Evolutionary conservation across 1,140 invertebrate genomes (phyloP).

Genomic region (Hesperophylax magnus): DNA sequence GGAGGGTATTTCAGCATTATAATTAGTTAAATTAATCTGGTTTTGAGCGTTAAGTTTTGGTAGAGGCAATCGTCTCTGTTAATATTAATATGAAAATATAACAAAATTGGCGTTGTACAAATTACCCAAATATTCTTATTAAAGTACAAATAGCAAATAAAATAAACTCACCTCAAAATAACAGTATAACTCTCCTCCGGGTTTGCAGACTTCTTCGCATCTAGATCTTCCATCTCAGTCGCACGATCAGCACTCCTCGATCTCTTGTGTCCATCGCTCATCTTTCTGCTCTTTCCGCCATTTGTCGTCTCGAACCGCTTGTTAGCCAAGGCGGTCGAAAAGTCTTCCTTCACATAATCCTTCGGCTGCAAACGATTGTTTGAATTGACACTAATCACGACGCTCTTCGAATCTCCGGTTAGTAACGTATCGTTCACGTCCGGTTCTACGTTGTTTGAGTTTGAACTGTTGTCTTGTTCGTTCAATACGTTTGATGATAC

Average conservation of each 20-base stretch:
- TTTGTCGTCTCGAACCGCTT: conserved; percentile 4
- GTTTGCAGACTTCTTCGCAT: conserved; percentile 65
- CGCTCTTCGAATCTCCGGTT: conserved; percentile 62
- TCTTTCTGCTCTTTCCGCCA: conserved; percentile 12
- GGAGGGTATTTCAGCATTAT: too few species aligned
- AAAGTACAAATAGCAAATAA: conserved; percentile 31
- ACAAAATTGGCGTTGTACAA: too few species aligned
- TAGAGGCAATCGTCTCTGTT: too few species aligned
- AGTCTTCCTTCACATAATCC: conserved; percentile 59
- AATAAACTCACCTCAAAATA: conserved; percentile 69
- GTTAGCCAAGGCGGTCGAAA: background rate
- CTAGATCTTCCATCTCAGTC: conserved; percentile 66
- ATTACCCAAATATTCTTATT: too few species aligned
- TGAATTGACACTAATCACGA: conserved; percentile 56
- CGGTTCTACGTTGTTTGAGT: conserved; percentile 59
- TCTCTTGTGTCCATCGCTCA: conserved; percentile 14
- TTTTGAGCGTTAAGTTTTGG: too few species aligned
- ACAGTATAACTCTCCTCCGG: conserved; percentile 78
- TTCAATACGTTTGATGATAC: conserved; percentile 66
- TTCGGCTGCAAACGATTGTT: conserved; percentile 67
- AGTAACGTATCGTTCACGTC: conserved; percentile 67
- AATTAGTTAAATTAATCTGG: too few species aligned
- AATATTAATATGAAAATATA: too few species aligned
- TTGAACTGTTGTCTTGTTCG: conserved; percentile 42
- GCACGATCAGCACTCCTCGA: conserved; percentile 39